Evolutionary conservation across 2,113 vertebrate species (phyloP).

Genomic region (Epinephelus moara): DNA sequence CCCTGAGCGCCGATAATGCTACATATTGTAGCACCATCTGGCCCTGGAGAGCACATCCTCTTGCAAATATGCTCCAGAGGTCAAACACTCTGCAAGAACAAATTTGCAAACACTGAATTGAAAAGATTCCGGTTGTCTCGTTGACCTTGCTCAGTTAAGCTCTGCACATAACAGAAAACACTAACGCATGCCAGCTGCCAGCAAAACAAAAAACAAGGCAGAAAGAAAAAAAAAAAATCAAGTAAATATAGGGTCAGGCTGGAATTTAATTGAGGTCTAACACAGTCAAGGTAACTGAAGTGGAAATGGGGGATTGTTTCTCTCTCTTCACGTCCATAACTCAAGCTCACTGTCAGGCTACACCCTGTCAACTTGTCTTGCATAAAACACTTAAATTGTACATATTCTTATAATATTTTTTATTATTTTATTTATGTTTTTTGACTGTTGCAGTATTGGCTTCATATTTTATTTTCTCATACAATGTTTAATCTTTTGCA

Average conservation of each 20-base stretch:
- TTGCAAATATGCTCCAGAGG: conserved; percentile 52
- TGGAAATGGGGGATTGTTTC: conserved; percentile 33
- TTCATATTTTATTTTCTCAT: no score
- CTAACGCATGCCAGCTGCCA: conserved; percentile 11
- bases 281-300: conserved; percentile 21
- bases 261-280: conserved; percentile 41
- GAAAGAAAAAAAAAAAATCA: not conserved
- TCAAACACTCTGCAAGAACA: conserved; percentile 57
- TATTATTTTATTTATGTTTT: no score
- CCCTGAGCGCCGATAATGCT: conserved; percentile 34
- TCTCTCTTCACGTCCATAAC: conserved; percentile 54
- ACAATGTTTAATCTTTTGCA: no score
- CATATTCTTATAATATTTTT: no score
- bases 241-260: not conserved
- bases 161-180: conserved; percentile 28
- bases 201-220: conserved; percentile 1
- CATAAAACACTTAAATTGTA: no score
- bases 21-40: conserved; percentile 61
- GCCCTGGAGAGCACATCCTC: conserved; percentile 41
- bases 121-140: conserved; percentile 48
- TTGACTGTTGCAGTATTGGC: no score
- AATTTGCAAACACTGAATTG: conserved; percentile 59
- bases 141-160: conserved; percentile 56
- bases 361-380: conserved; percentile 1
- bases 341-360: conserved; percentile 14